Conservation (phyloP, 2,888 invertebrate species). For the Erynnis tages region DNA sequence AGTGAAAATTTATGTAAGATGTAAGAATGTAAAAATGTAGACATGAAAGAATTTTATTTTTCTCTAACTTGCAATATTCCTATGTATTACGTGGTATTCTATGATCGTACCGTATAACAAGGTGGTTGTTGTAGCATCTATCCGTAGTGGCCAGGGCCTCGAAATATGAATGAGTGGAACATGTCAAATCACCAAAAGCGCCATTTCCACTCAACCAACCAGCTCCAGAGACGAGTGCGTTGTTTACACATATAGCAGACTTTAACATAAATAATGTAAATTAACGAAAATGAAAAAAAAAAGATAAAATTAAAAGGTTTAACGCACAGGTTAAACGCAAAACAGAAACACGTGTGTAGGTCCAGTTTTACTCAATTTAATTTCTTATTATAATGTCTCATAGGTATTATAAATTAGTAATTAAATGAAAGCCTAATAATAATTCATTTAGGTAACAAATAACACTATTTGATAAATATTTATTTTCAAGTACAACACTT, state of each 20-base stretch:
- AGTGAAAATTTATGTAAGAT: too few species aligned
- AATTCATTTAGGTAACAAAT: neutral
- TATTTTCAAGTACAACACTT: neutral
- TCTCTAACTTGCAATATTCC: too few species aligned
- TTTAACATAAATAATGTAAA: conserved; percentile 30
- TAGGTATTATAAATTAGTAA: too few species aligned
- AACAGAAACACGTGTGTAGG: too few species aligned
- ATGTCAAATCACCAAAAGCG: conserved; percentile 62
- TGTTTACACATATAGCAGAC: conserved; percentile 58
- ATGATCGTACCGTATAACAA: conserved; percentile 67
- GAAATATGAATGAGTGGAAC: conserved; percentile 56
- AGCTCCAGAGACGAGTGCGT: conserved; percentile 48
- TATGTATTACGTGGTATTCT: too few species aligned
- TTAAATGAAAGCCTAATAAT: too few species aligned
- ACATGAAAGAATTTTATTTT: too few species aligned
- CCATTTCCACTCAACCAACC: conserved; percentile 56
- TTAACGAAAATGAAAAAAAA: neutral
- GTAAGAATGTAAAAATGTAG: too few species aligned
- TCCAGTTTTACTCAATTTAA: too few species aligned
- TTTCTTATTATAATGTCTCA: too few species aligned
- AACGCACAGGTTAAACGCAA: too few species aligned
- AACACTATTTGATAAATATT: neutral
- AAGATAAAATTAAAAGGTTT: neutral
- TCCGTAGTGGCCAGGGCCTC: conserved; percentile 54
- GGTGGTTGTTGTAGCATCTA: neutral